phyloP scores from a whole-genome alignment of 2,113 vertebrate genomes.

The Leucosticte australis region DNA sequence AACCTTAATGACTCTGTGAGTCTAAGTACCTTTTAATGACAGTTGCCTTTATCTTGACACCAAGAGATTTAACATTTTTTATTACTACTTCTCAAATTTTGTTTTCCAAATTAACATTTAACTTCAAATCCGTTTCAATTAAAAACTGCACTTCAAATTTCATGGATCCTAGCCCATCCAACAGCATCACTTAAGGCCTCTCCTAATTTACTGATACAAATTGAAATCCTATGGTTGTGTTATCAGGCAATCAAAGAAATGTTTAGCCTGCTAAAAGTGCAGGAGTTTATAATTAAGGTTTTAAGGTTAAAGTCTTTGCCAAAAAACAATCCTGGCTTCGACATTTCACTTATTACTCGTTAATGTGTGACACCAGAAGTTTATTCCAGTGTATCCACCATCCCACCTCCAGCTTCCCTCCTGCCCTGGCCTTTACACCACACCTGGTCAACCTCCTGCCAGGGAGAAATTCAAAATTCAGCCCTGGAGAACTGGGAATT shows the following conservation, averaged over 20 bases:
- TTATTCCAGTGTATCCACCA: not conserved
- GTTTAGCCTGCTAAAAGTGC: not conserved
- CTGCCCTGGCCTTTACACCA: not conserved
- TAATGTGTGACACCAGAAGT: not conserved
- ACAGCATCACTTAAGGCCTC: not conserved
- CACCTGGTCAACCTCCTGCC: not conserved
- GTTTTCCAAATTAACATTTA: not conserved
- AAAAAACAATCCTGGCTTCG: not conserved
- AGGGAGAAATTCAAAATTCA: not conserved
- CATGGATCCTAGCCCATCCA: not conserved
- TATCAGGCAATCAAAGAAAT: not conserved
- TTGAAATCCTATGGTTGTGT: not conserved
- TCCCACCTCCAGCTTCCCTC: not conserved
- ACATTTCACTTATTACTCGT: not conserved
- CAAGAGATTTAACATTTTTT: not conserved
- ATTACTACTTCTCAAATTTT: not conserved
- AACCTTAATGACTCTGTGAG: not conserved
- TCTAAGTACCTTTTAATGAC: not conserved
- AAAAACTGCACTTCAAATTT: not conserved
- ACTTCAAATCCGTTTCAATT: not conserved
- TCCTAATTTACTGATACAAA: not conserved
- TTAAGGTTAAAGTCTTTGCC: not conserved
- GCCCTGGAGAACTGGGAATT: not conserved
- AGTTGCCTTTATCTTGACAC: not conserved
- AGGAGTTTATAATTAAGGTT: not conserved